These are phyloP conservation scores for Euzophera pinguis DNA, from an alignment of 2,888 invertebrate genomes.

Conservation along the genomic window DNA sequence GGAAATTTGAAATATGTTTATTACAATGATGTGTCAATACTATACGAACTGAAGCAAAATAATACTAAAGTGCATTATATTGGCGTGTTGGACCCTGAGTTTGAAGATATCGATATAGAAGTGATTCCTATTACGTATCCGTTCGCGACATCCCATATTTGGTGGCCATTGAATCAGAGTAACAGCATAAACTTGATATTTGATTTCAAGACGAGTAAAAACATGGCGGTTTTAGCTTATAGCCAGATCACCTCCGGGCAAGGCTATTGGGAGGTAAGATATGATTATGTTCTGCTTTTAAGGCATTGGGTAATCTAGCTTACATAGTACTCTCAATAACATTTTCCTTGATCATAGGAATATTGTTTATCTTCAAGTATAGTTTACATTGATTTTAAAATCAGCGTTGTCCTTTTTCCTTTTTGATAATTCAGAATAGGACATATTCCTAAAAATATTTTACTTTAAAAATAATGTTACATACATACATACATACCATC, in stretches of 20 bases:
- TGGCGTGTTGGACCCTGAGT: slow-evolving; percentile 89
- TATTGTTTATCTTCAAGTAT: neutral
- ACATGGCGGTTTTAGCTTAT: slow-evolving; percentile 91
- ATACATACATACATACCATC: no score
- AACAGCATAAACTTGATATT: slow-evolving; percentile 88
- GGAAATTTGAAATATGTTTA: slow-evolving; percentile 95
- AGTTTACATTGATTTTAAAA: no score
- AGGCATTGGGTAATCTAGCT: neutral
- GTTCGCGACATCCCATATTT: slow-evolving; percentile 93
- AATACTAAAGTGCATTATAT: slow-evolving; percentile 93
- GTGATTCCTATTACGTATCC: slow-evolving; percentile 95
- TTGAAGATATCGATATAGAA: slow-evolving; percentile 90
- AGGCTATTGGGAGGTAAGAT: slow-evolving; percentile 92
- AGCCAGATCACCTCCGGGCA: slow-evolving; percentile 87
- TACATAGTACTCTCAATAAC: slow-evolving; percentile 2
- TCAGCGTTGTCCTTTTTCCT: no score
- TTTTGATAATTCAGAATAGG: no score
- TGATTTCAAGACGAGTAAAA: slow-evolving; percentile 92
- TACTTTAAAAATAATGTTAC: no score
- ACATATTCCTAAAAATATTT: no score
- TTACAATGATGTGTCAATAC: slow-evolving; percentile 94
- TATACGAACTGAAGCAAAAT: slow-evolving; percentile 91
- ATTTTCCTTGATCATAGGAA: neutral
- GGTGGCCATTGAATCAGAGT: slow-evolving; percentile 90
- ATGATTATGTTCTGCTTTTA: slow-evolving; percentile 17